Conservation (phyloP, 2,797 vertebrate genomes). For the Astyanax mexicanus region DNA sequence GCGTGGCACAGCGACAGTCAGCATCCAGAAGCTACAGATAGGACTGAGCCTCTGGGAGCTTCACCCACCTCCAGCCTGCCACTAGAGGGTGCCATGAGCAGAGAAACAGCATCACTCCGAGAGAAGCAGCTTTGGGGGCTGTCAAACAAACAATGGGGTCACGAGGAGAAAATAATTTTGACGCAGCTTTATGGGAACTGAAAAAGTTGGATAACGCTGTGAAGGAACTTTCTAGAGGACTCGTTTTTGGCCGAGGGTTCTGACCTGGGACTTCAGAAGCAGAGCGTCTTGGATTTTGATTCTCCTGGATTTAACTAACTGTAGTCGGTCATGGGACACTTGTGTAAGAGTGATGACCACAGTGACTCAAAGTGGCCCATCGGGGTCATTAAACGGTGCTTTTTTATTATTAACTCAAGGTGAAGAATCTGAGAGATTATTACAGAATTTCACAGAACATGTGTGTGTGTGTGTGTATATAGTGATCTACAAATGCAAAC, state of each 20-base stretch:
- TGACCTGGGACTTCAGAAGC: background rate
- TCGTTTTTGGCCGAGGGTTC: background rate
- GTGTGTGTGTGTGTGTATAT: background rate
- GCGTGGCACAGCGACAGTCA: slow-evolving; percentile 78
- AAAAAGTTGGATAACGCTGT: background rate
- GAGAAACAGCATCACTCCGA: background rate
- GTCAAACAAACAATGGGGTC: background rate
- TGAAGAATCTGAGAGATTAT: background rate
- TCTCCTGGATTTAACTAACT: slow-evolving; percentile 6
- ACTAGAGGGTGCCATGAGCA: background rate
- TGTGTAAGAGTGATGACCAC: background rate
- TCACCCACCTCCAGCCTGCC: background rate
- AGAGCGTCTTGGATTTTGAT: slow-evolving; percentile 7
- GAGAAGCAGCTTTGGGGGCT: background rate
- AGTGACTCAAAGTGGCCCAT: background rate
- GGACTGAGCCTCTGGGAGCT: slow-evolving; percentile 37
- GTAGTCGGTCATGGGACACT: slow-evolving; percentile 4
- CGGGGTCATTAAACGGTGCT: background rate
- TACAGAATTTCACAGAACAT: background rate
- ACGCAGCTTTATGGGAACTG: background rate
- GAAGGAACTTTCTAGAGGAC: background rate
- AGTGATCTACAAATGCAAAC: background rate
- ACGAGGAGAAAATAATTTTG: background rate
- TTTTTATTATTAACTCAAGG: background rate
- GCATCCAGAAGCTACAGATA: slow-evolving; percentile 84